Base-by-base conservation (phyloP, 2,113 vertebrate genomes). In the Columbina picui region DNA sequence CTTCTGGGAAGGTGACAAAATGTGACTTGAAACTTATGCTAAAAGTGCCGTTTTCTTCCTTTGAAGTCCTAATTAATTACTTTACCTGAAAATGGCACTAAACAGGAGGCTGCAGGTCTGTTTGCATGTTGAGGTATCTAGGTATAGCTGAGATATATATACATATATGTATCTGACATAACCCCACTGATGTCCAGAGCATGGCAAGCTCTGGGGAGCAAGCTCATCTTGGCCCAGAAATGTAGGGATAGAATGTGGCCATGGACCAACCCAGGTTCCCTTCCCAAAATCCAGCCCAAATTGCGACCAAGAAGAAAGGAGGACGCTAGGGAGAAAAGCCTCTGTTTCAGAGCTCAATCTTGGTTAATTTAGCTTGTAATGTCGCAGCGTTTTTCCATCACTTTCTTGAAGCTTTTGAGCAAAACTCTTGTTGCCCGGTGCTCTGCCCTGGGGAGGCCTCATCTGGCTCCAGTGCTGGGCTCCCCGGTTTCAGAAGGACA, bases 51-150 rank as follows among this genome's bases (percentile, higher is more conserved):
- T 43, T 45, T 32, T 64, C 75, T 59, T 71, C 64, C 60, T 84
- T 91, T 90, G 76, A 84, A 84, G 73, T 76, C 64, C 47, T 89
- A 90, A 89, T 93, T 93, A 93, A 79, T 90, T 84, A 84, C 43
- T 68, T 86, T 47, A 39, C 68, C 73, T 68, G n/a, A 78, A 82
- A 65, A 91, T 39, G 41, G 16, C 36, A 50, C 14, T 25, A 50
- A 90, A 84, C n/a, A 71, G 34, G 25, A 89, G 65, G 11, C 17
- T 32, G 12, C 1, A 0, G 19, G 8, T 89, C n/a, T 83, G 23
- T 64, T 49, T 69, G 45, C 34, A 45, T 30, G 6, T 29, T 19
- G 65, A 79, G 74, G 1, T 59, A 30, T 18, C 17, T 69, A 70
- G 43, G 43, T 45, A 45, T 45, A 19, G 14, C 43, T 45, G 43